These are phyloP conservation scores for Rhamphomyia laevipes DNA, from an alignment of 2,888 invertebrate species.

Conservation along the genomic window DNA sequence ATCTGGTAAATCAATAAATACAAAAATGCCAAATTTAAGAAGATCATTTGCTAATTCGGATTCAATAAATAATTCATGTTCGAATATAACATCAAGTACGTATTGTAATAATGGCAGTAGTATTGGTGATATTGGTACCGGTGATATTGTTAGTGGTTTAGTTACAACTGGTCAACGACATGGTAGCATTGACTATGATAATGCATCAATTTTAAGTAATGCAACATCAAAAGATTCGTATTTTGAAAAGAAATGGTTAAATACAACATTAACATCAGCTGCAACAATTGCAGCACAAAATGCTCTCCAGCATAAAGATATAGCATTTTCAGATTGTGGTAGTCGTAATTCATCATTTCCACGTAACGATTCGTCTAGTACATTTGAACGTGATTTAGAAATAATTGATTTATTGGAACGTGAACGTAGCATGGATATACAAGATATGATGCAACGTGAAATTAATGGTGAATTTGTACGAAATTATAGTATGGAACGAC, in stretches of 20 bases:
- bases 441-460: constrained; percentile 33
- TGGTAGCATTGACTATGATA: constrained; percentile 13
- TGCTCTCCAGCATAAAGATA: constrained; percentile 24
- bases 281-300: constrained; percentile 14
- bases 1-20: no score
- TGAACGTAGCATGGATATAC: constrained; percentile 36
- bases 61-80: constrained; percentile 30
- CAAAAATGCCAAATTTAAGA: neutral
- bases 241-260: constrained; percentile 21
- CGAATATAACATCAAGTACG: constrained; percentile 33
- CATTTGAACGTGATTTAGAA: constrained; percentile 35
- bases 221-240: constrained; percentile 15
- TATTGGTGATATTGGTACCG: constrained; percentile 22
- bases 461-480: constrained; percentile 26
- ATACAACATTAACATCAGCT: neutral
- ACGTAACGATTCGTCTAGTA: constrained; percentile 24
- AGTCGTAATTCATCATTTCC: constrained; percentile 22
- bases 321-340: constrained; percentile 31
- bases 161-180: constrained; percentile 2
- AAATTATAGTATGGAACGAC: constrained; percentile 20
- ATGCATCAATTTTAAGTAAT: constrained; percentile 9
- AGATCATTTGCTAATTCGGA: constrained; percentile 14
- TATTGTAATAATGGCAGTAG: constrained; percentile 29
- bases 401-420: constrained; percentile 36
- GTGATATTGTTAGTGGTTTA: constrained; percentile 33